phyloP scores from a whole-genome alignment of 2,888 invertebrate species.

The Myathropa florea region DNA sequence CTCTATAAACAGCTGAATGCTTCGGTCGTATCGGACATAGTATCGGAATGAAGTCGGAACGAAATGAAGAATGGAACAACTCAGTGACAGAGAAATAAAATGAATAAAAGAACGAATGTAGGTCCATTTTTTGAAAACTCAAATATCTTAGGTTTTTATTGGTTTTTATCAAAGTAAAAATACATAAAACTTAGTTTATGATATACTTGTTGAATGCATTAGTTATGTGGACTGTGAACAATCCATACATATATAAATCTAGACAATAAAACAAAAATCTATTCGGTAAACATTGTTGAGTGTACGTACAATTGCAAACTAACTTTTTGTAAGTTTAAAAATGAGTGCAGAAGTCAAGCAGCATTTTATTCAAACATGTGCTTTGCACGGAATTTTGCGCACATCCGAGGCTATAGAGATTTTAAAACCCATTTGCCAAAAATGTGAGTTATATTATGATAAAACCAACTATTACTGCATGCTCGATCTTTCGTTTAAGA shows the following conservation, averaged over 20 bases:
- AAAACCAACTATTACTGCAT: background rate
- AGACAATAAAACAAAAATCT: background rate
- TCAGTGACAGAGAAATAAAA: too few relatives aligned
- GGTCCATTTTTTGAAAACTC: too few relatives aligned
- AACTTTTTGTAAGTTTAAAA: background rate
- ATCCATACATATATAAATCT: too few relatives aligned
- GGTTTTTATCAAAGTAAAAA: too few relatives aligned
- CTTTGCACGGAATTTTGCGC: constrained; percentile 71
- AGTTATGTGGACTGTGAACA: too few relatives aligned
- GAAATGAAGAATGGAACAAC: background rate
- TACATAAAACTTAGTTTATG: too few relatives aligned
- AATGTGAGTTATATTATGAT: constrained; percentile 64
- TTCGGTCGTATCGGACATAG: background rate
- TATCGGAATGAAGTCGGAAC: background rate
- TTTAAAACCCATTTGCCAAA: constrained; percentile 66
- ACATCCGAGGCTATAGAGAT: constrained; percentile 52
- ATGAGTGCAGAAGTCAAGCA: constrained; percentile 69
- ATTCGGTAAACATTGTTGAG: background rate
- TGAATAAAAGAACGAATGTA: too few relatives aligned
- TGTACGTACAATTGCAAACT: background rate
- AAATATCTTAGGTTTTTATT: too few relatives aligned
- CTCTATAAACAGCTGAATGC: background rate
- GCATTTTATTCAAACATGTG: constrained; percentile 73
- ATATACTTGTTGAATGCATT: too few relatives aligned
- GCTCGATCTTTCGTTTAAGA: constrained; percentile 53